Evolutionary conservation across 2,797 vertebrate genomes (phyloP).

Genomic region (Eurystomus glaucurus): DNA sequence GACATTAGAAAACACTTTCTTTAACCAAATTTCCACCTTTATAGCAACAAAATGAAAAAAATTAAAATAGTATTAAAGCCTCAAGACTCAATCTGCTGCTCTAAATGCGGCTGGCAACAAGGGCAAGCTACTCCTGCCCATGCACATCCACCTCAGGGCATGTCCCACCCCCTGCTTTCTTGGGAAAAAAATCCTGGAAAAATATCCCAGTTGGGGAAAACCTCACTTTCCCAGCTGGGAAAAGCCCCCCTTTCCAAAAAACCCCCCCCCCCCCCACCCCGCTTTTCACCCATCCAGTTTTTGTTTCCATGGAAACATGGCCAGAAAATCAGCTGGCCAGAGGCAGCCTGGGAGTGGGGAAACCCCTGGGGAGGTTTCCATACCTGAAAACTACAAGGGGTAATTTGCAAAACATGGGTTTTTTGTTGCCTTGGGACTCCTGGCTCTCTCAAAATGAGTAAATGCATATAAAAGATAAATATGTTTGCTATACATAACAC

Average conservation of each 20-base stretch:
- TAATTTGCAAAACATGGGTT: slow-evolving; percentile 54
- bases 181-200: background rate
- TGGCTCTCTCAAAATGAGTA: slow-evolving; percentile 1
- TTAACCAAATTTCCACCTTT: background rate
- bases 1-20: background rate
- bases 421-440: slow-evolving; percentile 7
- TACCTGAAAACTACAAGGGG: slow-evolving; percentile 44
- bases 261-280: fast-evolving
- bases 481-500: background rate
- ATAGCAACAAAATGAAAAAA: background rate
- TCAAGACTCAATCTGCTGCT: fast-evolving
- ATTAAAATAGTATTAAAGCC: background rate
- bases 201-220: background rate
- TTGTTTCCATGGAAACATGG: slow-evolving; percentile 38
- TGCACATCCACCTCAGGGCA: background rate
- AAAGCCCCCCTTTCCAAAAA: too few relatives aligned
- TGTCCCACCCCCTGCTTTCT: background rate
- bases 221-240: background rate
- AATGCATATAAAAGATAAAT: background rate
- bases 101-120: background rate
- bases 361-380: slow-evolving; percentile 1
- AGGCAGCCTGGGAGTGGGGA: background rate
- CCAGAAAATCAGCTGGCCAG: slow-evolving; percentile 19
- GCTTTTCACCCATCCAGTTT: slow-evolving; percentile 26
- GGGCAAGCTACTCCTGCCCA: background rate